Conservation (phyloP, 2,797 vertebrate species). For the Siniperca undulata region DNA sequence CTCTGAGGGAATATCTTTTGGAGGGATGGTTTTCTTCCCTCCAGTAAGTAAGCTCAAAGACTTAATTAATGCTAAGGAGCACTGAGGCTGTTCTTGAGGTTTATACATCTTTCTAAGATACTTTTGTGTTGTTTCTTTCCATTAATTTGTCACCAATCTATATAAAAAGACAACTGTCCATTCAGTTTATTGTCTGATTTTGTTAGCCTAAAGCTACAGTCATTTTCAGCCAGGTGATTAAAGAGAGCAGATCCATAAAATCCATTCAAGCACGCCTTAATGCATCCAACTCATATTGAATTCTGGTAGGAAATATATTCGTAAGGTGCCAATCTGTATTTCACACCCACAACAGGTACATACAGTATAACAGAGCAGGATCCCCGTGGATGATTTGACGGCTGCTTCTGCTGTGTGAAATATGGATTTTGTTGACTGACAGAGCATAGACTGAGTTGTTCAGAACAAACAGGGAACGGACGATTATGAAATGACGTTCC, state of each 20-base stretch:
- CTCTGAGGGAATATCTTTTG: neutral
- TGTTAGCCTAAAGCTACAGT: conserved; percentile 9
- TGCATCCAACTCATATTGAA: conserved; percentile 1
- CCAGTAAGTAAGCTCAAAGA: neutral
- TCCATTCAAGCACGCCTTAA: neutral
- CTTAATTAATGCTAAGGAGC: neutral
- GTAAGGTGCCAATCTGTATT: conserved; percentile 2
- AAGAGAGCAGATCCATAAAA: neutral
- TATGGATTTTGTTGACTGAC: conserved; percentile 35
- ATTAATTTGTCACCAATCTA: neutral
- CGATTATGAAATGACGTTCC: conserved; percentile 41
- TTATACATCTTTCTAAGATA: too few relatives aligned
- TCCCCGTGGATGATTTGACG: conserved; percentile 5
- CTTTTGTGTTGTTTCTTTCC: neutral
- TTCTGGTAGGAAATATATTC: neutral
- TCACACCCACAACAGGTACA: neutral
- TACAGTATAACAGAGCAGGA: neutral
- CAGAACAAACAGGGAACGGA: conserved; percentile 25
- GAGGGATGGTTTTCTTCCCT: neutral
- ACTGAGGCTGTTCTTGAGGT: neutral
- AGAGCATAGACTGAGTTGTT: conserved; percentile 21
- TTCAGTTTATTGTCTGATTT: neutral
- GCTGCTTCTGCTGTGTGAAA: conserved; percentile 4
- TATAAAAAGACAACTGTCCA: neutral
- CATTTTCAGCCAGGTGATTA: conserved; percentile 5